Percentiles rank a stretch among this genome's conserved stretches.
phyloP scores from a whole-genome alignment of 2,888 invertebrate species.

The Diloba caeruleocephala region DNA sequence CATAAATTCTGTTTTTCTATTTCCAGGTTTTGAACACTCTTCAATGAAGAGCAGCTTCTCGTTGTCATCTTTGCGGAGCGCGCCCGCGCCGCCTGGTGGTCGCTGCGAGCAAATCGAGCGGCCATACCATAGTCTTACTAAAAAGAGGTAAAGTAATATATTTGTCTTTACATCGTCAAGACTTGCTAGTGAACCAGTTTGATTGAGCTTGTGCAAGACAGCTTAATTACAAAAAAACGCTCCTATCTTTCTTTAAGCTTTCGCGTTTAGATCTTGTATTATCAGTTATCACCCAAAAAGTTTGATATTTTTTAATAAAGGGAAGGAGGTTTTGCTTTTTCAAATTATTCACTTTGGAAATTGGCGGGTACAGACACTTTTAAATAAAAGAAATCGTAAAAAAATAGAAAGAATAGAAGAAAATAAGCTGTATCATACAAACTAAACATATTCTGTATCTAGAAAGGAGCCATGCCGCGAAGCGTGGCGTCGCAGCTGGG shows the following conservation, averaged over 20 bases:
- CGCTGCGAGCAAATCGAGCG: conserved; percentile 90
- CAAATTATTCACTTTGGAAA: no score
- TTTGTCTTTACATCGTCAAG: neutral
- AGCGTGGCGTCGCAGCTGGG: conserved; percentile 93
- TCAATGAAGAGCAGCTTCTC: conserved; percentile 94
- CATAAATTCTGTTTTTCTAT: conserved; percentile 8
- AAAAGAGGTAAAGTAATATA: conserved; percentile 88
- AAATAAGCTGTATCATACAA: neutral
- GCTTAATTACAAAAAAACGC: no score
- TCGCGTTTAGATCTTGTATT: no score
- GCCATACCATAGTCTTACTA: conserved; percentile 95
- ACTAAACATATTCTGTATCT: conserved; percentile 41
- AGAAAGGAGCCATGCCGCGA: conserved; percentile 92
- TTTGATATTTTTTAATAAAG: no score
- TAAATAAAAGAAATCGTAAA: no score
- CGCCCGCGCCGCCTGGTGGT: conserved; percentile 86
- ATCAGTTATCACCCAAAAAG: no score
- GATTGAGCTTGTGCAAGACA: no score
- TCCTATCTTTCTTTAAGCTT: no score
- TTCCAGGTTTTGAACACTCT: conserved; percentile 91
- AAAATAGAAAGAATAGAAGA: no score
- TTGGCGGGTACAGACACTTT: no score
- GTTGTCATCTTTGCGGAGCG: conserved; percentile 93
- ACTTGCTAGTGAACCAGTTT: no score
- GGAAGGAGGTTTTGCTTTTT: no score